Evolutionary conservation across 2,797 vertebrate species (phyloP).

Genomic region (Fundulus diaphanus): DNA sequence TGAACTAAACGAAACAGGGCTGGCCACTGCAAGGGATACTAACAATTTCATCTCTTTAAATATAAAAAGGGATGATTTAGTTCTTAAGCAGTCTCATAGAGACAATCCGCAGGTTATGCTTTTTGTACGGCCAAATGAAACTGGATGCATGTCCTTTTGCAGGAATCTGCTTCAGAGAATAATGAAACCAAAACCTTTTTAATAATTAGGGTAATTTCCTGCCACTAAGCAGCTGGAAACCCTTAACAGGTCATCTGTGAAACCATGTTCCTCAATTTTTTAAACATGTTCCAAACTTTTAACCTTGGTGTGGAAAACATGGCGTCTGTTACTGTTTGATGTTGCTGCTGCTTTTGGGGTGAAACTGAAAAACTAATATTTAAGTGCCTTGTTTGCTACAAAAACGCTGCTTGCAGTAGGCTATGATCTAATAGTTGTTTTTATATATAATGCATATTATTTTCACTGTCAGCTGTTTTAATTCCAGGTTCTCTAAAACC

Average conservation of each 20-base stretch:
- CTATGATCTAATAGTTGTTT: background rate
- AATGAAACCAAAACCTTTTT: background rate
- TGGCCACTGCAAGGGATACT: background rate
- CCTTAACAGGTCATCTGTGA: too few relatives aligned
- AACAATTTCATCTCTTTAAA: background rate
- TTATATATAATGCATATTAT: background rate
- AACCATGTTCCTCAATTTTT: too few relatives aligned
- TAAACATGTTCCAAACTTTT: background rate
- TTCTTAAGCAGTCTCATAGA: too few relatives aligned
- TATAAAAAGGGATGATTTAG: background rate
- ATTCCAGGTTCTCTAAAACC: background rate
- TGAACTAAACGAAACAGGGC: background rate
- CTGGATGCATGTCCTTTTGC: background rate
- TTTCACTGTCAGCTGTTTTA: background rate
- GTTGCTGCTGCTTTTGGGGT: background rate
- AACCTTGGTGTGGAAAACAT: background rate
- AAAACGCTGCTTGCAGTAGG: background rate
- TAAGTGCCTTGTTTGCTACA: background rate
- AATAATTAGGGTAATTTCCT: background rate
- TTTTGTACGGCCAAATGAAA: too few relatives aligned
- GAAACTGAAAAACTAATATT: background rate
- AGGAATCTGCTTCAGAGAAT: background rate
- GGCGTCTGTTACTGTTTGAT: too few relatives aligned
- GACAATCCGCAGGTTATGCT: too few relatives aligned
- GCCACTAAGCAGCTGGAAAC: background rate